phyloP scores from a whole-genome alignment of 2,797 vertebrate species.

The Artibeus jamaicensis region DNA sequence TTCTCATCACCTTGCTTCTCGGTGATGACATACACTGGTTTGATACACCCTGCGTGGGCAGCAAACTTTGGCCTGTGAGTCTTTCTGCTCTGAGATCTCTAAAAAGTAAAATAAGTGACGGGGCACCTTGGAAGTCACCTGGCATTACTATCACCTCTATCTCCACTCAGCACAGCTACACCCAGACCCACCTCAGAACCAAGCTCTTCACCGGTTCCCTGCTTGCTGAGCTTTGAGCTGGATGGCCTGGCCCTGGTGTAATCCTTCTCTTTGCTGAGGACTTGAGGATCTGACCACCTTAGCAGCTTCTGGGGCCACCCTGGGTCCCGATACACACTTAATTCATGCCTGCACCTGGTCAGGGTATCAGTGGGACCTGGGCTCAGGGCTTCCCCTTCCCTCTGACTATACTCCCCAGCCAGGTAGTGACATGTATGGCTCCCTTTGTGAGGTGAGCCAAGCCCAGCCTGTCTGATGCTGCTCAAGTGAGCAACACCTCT shows the following conservation, averaged over 20 bases:
- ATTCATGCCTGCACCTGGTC: background rate
- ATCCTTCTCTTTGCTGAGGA: background rate
- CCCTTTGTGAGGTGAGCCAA: constrained; percentile 70
- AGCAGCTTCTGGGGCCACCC: too few species aligned
- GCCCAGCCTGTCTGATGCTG: background rate
- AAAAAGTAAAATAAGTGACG: background rate
- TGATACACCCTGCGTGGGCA: accelerated
- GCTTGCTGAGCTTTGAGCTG: background rate
- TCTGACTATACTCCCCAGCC: background rate
- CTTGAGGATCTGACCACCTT: background rate
- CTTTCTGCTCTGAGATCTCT: background rate
- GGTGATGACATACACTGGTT: background rate
- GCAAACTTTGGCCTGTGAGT: background rate
- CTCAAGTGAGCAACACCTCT: background rate
- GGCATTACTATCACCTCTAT: background rate
- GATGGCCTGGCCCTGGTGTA: accelerated
- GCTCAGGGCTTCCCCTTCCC: background rate
- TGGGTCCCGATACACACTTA: background rate
- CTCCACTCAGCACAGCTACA: background rate
- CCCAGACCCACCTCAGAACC: constrained; percentile 9
- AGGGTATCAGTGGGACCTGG: background rate
- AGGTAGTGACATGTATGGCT: background rate
- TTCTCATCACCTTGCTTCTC: background rate
- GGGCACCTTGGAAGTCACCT: background rate
- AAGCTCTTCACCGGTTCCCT: background rate